A percentile compares a stretch with the other conserved stretches of the same genome.
phyloP scores from a whole-genome alignment of 2,888 invertebrate genomes.

The Caenorhabditis auriculariae region DNA sequence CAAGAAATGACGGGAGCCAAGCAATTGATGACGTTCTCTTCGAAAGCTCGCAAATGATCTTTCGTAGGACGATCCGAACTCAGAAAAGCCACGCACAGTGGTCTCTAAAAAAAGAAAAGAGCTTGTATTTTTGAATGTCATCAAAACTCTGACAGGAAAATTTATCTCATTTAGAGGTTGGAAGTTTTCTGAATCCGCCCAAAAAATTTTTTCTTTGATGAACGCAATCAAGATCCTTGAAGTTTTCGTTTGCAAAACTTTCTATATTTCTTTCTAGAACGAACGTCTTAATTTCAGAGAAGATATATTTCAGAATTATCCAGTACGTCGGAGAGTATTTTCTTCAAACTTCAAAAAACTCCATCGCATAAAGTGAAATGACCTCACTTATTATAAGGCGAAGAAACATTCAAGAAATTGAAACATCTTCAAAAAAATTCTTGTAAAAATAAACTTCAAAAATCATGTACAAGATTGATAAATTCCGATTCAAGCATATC shows the following conservation, averaged over 20 bases:
- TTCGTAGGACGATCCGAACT: constrained; percentile 42
- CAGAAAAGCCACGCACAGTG: constrained; percentile 49
- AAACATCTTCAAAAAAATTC: background rate
- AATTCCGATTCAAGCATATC: background rate
- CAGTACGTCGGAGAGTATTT: too few relatives aligned
- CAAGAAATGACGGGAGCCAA: constrained; percentile 51
- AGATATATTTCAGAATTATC: too few relatives aligned
- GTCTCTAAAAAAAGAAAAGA: constrained; percentile 38
- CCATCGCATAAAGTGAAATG: too few relatives aligned
- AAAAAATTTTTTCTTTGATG: background rate
- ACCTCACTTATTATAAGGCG: background rate
- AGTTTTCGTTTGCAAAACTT: background rate
- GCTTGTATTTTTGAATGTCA: background rate
- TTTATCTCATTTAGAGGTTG: background rate
- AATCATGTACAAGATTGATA: background rate
- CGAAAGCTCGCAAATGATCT: constrained; percentile 21
- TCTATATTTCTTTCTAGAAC: background rate
- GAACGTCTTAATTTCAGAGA: background rate
- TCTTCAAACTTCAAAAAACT: too few relatives aligned
- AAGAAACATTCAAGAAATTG: background rate
- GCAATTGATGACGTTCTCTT: constrained; percentile 21
- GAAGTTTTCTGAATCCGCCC: background rate
- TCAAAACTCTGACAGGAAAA: background rate
- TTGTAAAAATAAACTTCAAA: background rate
- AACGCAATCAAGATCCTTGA: background rate